Evolutionary conservation across 2,113 vertebrate species (phyloP).

Genomic region (Callipepla californica): DNA sequence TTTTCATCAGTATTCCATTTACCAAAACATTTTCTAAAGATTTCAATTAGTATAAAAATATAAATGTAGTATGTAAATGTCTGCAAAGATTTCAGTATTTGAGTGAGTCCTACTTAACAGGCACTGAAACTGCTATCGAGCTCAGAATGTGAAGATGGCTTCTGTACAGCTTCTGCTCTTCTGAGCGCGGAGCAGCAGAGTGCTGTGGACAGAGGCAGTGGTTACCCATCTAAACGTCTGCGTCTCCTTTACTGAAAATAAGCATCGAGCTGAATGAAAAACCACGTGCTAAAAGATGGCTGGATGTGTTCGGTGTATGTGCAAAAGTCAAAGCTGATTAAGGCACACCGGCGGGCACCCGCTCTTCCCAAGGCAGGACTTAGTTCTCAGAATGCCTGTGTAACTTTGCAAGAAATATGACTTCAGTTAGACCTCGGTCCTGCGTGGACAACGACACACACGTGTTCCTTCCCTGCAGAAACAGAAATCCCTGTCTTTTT

Average conservation of each 20-base stretch:
- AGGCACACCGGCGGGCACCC: background rate
- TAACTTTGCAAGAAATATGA: background rate
- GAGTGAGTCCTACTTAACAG: constrained; percentile 41
- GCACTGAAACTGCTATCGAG: background rate
- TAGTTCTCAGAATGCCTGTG: background rate
- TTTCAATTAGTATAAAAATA: constrained; percentile 60
- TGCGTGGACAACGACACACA: background rate
- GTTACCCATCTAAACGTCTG: background rate
- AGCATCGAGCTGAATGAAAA: background rate
- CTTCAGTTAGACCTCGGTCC: background rate
- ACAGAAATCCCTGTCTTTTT: background rate
- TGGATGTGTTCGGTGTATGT: rapidly evolving
- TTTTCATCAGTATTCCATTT: background rate
- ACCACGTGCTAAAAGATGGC: background rate
- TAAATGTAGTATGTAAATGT: background rate
- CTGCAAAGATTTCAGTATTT: constrained; percentile 2
- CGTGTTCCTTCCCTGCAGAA: background rate
- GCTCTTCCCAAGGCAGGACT: rapidly evolving
- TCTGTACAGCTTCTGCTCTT: background rate
- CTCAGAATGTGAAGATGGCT: background rate
- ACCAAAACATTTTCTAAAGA: constrained; percentile 33
- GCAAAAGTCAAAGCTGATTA: background rate
- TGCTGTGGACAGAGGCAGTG: background rate
- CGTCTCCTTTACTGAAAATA: constrained; percentile 19
- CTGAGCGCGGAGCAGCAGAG: background rate